A percentile compares a stretch with the other conserved stretches of the same genome.
These are phyloP conservation scores for Leucopternis melanops DNA, from an alignment of 2,113 vertebrate genomes.

Conservation along the genomic window DNA sequence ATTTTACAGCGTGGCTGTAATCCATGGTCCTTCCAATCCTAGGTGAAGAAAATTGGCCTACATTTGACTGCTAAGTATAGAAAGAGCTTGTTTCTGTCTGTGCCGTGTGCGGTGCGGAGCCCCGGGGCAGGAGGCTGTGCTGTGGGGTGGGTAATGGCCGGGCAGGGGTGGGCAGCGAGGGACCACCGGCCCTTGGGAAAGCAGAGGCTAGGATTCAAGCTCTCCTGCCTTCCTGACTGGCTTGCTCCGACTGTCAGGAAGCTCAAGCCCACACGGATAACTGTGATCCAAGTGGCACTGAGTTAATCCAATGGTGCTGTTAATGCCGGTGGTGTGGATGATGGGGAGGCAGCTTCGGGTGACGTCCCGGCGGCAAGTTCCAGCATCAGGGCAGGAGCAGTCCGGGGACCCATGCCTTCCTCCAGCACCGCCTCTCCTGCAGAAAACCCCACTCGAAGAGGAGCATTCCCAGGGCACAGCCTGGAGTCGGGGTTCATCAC, in stretches of 20 bases:
- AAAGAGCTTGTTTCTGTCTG: not conserved
- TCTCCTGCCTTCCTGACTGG: not conserved
- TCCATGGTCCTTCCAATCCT: not conserved
- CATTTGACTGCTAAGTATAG: not conserved
- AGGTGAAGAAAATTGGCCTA: not conserved
- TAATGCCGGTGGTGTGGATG: rapidly evolving
- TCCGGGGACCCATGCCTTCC: too few species aligned
- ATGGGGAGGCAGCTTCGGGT: not conserved
- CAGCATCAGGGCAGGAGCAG: not conserved
- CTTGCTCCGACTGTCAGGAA: not conserved
- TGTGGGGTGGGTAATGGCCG: rapidly evolving
- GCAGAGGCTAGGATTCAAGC: not conserved
- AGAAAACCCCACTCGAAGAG: not conserved
- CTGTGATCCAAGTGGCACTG: too few species aligned
- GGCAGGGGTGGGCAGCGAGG: not conserved
- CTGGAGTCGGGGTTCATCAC: not conserved
- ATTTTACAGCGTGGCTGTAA: not conserved
- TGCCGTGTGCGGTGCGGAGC: rapidly evolving
- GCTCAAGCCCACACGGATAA: not conserved
- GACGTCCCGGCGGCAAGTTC: rapidly evolving
- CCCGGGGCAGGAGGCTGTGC: not conserved
- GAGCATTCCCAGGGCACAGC: too few species aligned
- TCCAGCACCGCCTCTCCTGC: too few species aligned
- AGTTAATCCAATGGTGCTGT: not conserved
- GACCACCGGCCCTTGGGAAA: not conserved